Evolutionary conservation across 2,797 vertebrate genomes (phyloP).

Genomic region (Coregonus suidteri): DNA sequence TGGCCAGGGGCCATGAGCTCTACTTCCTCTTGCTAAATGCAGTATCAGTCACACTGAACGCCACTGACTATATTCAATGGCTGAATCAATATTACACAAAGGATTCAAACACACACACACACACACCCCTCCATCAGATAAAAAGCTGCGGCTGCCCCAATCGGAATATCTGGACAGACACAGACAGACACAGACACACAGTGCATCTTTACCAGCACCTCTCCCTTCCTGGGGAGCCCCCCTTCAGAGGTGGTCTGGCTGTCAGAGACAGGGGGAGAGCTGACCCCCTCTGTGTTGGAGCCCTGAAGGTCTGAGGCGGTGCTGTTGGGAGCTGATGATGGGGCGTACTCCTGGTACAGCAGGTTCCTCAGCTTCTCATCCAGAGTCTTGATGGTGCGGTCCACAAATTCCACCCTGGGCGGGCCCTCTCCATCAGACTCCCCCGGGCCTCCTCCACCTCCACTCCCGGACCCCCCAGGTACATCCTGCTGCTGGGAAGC

Average conservation of each 20-base stretch:
- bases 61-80: conserved; percentile 38
- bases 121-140: conserved; percentile 32
- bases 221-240: conserved; percentile 64
- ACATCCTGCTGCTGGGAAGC: conserved; percentile 68
- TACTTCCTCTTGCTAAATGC: conserved; percentile 23
- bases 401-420: conserved; percentile 88
- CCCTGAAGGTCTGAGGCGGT: conserved; percentile 54
- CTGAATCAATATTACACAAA: conserved; percentile 40
- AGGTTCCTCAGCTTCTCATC: conserved; percentile 94
- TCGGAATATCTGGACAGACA: conserved; percentile 58
- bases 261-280: conserved; percentile 70
- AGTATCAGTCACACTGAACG: conserved; percentile 30
- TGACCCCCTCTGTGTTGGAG: conserved; percentile 68
- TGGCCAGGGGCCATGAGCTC: conserved; percentile 30
- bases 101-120: conserved; percentile 26
- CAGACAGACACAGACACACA: conserved; percentile 47
- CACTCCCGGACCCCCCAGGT: conserved; percentile 32
- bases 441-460: conserved; percentile 71
- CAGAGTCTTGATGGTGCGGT: conserved; percentile 93
- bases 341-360: conserved; percentile 83
- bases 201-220: conserved; percentile 70
- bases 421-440: conserved; percentile 91
- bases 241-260: conserved; percentile 67
- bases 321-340: conserved; percentile 61
- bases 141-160: conserved; percentile 6